A percentile compares a stretch with the other conserved stretches of the same genome.
Conservation (phyloP, 2,797 vertebrate species). For the Ctenopoma multispine region DNA sequence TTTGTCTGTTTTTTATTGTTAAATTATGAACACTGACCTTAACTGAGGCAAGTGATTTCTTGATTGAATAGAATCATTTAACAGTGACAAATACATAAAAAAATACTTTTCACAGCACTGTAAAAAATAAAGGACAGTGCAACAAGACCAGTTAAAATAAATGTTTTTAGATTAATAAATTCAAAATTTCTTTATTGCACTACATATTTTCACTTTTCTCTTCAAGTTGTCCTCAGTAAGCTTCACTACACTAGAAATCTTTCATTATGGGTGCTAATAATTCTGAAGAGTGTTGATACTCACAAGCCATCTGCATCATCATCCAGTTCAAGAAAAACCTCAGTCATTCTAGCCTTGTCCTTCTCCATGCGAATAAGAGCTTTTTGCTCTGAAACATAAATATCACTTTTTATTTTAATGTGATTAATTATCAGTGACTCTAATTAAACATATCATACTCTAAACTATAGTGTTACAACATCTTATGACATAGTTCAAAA, state of each 20-base stretch:
- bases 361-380: constrained; percentile 78
- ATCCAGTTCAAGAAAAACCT: constrained; percentile 89
- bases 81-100: no score
- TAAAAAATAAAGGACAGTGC: no score
- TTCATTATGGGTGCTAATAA: not conserved
- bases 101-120: no score
- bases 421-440: not conserved
- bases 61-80: no score
- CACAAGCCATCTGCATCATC: constrained; percentile 88
- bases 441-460: not conserved
- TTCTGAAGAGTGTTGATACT: constrained; percentile 70
- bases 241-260: not conserved
- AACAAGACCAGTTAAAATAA: not conserved
- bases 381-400: constrained; percentile 85
- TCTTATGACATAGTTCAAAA: not conserved
- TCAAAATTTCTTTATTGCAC: not conserved
- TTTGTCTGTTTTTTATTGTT: no score
- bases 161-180: not conserved
- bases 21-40: no score
- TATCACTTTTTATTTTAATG: not conserved
- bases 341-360: constrained; percentile 84
- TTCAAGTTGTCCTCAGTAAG: not conserved
- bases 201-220: not conserved
- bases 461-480: not conserved
- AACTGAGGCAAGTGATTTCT: no score